phyloP scores from a whole-genome alignment of 2,888 invertebrate species.

The Acleris emargana region DNA sequence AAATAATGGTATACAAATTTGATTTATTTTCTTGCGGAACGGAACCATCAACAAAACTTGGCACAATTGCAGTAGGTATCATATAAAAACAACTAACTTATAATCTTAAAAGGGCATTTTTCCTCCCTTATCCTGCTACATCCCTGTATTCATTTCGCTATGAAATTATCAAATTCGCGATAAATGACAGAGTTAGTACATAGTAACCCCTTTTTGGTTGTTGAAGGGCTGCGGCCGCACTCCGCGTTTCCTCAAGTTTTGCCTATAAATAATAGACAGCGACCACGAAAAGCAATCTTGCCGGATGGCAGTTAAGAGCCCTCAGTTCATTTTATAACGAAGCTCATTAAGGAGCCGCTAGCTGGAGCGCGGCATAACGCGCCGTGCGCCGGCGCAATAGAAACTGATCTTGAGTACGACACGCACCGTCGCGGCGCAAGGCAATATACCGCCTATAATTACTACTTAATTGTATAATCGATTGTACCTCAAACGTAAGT shows the following conservation, averaged over 20 bases:
- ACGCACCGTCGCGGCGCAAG: constrained; percentile 38
- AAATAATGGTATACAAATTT: too few relatives aligned
- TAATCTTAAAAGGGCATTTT: too few relatives aligned
- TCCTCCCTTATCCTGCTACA: too few relatives aligned
- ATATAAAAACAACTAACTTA: too few relatives aligned
- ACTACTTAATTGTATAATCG: constrained; percentile 70
- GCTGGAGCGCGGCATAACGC: constrained; percentile 54
- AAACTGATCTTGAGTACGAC: constrained; percentile 52
- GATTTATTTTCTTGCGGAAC: too few relatives aligned
- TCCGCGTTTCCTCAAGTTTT: constrained; percentile 65
- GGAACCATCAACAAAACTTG: too few relatives aligned
- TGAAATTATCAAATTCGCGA: too few relatives aligned
- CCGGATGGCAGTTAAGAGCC: constrained; percentile 75
- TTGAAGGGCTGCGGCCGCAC: constrained; percentile 45
- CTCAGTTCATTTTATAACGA: constrained; percentile 77
- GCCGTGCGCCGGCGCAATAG: constrained; percentile 48
- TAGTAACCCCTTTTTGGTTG: too few relatives aligned
- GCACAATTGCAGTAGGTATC: too few relatives aligned
- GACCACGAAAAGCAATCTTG: constrained; percentile 80
- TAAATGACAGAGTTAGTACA: too few relatives aligned
- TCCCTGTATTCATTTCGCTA: too few relatives aligned
- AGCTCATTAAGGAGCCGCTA: constrained; percentile 68
- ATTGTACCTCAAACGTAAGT: constrained; percentile 43
- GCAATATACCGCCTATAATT: constrained; percentile 66
- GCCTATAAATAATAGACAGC: constrained; percentile 75